Percentiles rank a stretch among this genome's conserved stretches.
These are phyloP conservation scores for Perca flavescens DNA, from an alignment of 2,113 vertebrate genomes.

Conservation along the genomic window DNA sequence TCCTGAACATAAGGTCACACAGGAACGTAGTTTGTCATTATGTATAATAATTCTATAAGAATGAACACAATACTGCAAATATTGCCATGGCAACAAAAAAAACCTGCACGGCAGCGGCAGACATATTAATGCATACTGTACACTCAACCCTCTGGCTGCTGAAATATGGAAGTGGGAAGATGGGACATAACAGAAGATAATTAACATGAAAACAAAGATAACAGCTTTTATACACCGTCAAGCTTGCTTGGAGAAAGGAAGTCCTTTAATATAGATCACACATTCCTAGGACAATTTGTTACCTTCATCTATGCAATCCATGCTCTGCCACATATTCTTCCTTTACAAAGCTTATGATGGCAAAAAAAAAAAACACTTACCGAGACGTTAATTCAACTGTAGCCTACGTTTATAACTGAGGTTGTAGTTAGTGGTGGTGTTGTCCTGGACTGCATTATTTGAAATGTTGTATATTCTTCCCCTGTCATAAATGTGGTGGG, in stretches of 20 bases:
- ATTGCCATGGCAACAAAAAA: constrained; percentile 19
- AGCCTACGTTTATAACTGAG: too few species aligned
- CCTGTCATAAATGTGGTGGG: background rate
- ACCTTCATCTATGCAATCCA: too few species aligned
- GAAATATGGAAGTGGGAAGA: constrained; percentile 9
- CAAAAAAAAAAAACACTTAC: too few species aligned
- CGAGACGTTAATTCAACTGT: too few species aligned
- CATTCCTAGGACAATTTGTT: too few species aligned
- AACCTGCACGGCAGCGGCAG: background rate
- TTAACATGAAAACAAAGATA: background rate
- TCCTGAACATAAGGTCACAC: background rate
- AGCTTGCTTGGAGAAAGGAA: background rate
- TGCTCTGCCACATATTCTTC: too few species aligned
- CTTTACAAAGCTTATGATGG: too few species aligned
- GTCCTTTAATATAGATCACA: too few species aligned
- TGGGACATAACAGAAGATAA: background rate
- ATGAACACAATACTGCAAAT: background rate
- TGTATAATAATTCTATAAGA: background rate
- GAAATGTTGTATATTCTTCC: too few species aligned
- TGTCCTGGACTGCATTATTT: too few species aligned
- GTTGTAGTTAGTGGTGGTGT: too few species aligned
- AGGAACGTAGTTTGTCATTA: background rate
- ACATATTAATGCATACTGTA: background rate
- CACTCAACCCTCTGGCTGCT: background rate
- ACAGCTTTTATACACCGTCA: background rate